Evolutionary conservation across 2,888 invertebrate genomes (phyloP).

Genomic region (Pemphredon lugubris): DNA sequence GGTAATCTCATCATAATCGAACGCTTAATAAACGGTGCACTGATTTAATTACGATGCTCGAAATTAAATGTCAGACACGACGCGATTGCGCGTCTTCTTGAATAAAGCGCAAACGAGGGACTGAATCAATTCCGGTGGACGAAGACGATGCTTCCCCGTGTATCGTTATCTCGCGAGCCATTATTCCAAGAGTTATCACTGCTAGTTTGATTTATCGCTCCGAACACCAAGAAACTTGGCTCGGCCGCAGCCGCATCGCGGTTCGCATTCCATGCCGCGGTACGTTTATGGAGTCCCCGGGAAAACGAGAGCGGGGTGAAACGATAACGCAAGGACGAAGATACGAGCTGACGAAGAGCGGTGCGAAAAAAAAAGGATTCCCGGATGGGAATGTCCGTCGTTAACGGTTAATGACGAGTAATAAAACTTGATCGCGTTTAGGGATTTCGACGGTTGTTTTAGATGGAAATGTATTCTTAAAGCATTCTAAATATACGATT

Average conservation of each 20-base stretch:
- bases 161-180: conserved; percentile 70
- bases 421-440: not conserved
- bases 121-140: conserved; percentile 1
- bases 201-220: conserved; percentile 68
- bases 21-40: no score
- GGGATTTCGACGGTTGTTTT: not conserved
- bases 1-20: no score
- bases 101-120: no score
- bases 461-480: no score
- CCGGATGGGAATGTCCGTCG: not conserved
- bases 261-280: conserved; percentile 37
- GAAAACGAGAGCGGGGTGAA: conserved; percentile 20
- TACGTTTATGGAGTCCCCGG: conserved; percentile 38
- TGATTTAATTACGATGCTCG: no score
- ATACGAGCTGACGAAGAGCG: not conserved
- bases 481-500: no score
- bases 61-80: no score
- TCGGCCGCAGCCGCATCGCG: conserved; percentile 35
- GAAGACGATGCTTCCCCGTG: conserved; percentile 51
- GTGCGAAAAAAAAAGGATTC: not conserved
- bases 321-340: conserved; percentile 5
- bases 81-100: no score
- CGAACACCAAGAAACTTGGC: conserved; percentile 58
- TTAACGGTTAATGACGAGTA: not conserved
- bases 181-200: conserved; percentile 70